Evolutionary conservation across 1,140 invertebrate genomes (phyloP).

Genomic region (Drosophila nannoptera): DNA sequence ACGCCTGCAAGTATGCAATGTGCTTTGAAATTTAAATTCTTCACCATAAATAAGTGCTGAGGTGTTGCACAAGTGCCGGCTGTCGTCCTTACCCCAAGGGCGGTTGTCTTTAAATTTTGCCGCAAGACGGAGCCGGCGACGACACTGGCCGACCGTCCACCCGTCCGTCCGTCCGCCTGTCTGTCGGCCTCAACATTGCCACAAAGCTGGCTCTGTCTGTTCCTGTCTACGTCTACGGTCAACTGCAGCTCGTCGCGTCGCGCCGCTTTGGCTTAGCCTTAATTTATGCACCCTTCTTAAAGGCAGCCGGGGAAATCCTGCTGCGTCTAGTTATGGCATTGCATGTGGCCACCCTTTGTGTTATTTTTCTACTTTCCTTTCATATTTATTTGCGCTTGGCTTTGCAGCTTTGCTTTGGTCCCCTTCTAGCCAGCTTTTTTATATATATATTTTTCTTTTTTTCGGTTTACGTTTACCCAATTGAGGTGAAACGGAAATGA

Average conservation of each 20-base stretch:
- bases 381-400: slow-evolving; percentile 62
- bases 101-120: slow-evolving; percentile 37
- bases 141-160: slow-evolving; percentile 15
- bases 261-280: slow-evolving; percentile 46
- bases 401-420: slow-evolving; percentile 33
- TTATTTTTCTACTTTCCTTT: slow-evolving; percentile 4
- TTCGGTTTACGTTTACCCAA: slow-evolving; percentile 58
- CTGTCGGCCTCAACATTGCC: slow-evolving; percentile 29
- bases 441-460: slow-evolving; percentile 34
- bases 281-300: slow-evolving; percentile 75
- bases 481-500: slow-evolving; percentile 78
- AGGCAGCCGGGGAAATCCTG: slow-evolving; percentile 44
- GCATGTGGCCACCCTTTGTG: slow-evolving; percentile 61
- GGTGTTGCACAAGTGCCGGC: slow-evolving; percentile 63
- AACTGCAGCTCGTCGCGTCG: slow-evolving; percentile 59
- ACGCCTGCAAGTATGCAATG: slow-evolving; percentile 44
- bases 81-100: background rate
- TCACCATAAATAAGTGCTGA: slow-evolving; percentile 60
- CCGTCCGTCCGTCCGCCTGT: background rate
- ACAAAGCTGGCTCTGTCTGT: slow-evolving; percentile 20
- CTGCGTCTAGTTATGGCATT: slow-evolving; percentile 53
- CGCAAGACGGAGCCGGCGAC: slow-evolving; percentile 18
- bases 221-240: slow-evolving; percentile 47
- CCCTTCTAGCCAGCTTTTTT: slow-evolving; percentile 25
- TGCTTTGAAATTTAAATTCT: slow-evolving; percentile 65